These are phyloP conservation scores for Leptocoma aspasia DNA, from an alignment of 2,113 vertebrate species.

Conservation along the genomic window DNA sequence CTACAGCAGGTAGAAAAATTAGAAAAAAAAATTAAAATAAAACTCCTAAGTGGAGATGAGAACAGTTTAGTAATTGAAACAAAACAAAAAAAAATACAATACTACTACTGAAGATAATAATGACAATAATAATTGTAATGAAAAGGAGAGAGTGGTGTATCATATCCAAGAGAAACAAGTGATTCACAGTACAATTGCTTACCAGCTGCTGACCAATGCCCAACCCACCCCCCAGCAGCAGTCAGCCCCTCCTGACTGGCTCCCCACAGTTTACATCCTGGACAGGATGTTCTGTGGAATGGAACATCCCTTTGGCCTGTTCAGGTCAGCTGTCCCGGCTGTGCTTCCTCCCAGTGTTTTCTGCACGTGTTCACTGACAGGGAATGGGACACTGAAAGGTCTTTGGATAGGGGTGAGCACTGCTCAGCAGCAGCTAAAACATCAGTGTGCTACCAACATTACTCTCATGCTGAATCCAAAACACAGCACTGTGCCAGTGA, in stretches of 20 bases:
- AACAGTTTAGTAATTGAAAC: not conserved
- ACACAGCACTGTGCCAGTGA: too few species aligned
- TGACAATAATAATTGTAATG: not conserved
- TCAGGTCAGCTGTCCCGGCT: not conserved
- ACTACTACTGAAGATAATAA: not conserved
- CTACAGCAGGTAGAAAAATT: not conserved
- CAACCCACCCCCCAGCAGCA: not conserved
- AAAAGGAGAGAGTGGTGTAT: not conserved
- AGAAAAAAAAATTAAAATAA: not conserved
- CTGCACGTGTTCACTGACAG: fast-evolving
- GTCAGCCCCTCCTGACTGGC: not conserved
- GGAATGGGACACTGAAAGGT: not conserved
- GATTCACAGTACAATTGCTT: fast-evolving
- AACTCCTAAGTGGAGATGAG: not conserved
- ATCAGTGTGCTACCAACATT: not conserved
- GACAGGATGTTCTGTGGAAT: not conserved
- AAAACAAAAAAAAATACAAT: not conserved
- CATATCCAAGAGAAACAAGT: not conserved
- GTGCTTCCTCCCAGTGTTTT: not conserved
- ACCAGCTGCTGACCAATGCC: not conserved
- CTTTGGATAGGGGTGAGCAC: not conserved
- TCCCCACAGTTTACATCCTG: not conserved
- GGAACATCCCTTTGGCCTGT: not conserved
- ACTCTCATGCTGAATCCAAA: not conserved
- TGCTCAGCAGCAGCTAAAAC: not conserved